Evolutionary conservation across 2,888 invertebrate genomes (phyloP), one percentile per base, ranked within the genome.

Genomic region (Eustalomyia histrio): DNA sequence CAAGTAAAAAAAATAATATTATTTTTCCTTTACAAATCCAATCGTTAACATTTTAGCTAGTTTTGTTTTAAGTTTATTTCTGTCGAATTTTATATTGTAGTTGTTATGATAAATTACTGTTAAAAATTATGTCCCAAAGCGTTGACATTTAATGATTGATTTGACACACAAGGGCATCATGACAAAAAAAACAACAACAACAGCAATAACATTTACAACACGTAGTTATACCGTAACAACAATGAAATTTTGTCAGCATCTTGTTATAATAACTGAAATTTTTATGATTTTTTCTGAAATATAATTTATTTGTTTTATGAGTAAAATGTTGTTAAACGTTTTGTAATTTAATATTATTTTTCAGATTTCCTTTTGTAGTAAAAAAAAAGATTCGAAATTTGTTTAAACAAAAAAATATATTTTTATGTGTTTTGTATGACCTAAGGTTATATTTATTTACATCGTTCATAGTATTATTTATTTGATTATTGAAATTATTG

Each of bases 101-200:
- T 18, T 50, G 68, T 64, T 74, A 71, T 76, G 78, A 76, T 83
- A 72, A 83, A 84, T 80, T 79, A 82, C 85, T 84, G 85, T 83
- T 83, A 84, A 84, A 76, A 76, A 73, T 79, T 76, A 86, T 85
- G 82, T 84, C 88, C 87, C 83, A 82, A 88, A 87, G 87, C 88
- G 88, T 87, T 89, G 89, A 89, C 89, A 89, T 89, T 89, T 88
- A 88, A 88, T 88, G 88, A 89, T 89, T 87, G 86, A 88, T 88
- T 88, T 89, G 89, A 89, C 89, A 89, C 88, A 88, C 88, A 89
- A 89, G 88, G 88, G 88, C 83, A 82, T 83, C 83, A 83, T 78
- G 82, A 83, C 80, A 80, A 68, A 58, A 71, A 12, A 21, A 60
- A 21, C 73, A 33, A 68, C 33, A 21, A 55, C 24, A 43, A 10